Conservation (phyloP, 1,140 invertebrate species). For the Dinoponera quadriceps region DNA sequence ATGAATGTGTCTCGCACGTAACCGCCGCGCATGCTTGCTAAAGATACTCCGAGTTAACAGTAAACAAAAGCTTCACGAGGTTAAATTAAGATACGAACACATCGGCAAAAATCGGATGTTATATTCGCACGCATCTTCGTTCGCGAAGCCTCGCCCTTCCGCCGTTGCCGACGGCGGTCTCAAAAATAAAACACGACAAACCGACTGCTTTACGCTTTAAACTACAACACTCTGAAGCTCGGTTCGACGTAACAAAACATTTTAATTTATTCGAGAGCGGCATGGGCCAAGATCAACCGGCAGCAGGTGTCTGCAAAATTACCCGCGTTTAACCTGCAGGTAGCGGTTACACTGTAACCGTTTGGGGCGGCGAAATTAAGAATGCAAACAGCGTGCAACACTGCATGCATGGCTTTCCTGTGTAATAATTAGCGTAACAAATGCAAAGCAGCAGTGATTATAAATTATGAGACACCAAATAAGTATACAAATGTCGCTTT, state of each 20-base stretch:
- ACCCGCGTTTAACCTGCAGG: background rate
- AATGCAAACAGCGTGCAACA: background rate
- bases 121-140: background rate
- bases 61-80: background rate
- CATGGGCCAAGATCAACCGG: slow-evolving; percentile 17
- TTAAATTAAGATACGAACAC: slow-evolving; percentile 17
- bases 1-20: background rate
- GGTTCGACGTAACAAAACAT: slow-evolving; percentile 7
- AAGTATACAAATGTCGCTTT: background rate
- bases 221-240: background rate
- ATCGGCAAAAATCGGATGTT: slow-evolving; percentile 12
- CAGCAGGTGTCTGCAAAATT: slow-evolving; percentile 26
- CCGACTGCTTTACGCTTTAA: slow-evolving; percentile 5
- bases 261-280: slow-evolving; percentile 24
- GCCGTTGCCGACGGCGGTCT: slow-evolving; percentile 23
- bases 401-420: background rate
- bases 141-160: background rate
- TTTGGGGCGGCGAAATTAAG: background rate
- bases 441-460: background rate
- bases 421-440: background rate
- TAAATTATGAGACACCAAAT: background rate
- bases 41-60: slow-evolving; percentile 14
- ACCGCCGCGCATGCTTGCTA: background rate
- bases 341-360: background rate
- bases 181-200: slow-evolving; percentile 22